Base-by-base conservation (phyloP, 2,888 invertebrate genomes). In the Oligia strigilis region DNA sequence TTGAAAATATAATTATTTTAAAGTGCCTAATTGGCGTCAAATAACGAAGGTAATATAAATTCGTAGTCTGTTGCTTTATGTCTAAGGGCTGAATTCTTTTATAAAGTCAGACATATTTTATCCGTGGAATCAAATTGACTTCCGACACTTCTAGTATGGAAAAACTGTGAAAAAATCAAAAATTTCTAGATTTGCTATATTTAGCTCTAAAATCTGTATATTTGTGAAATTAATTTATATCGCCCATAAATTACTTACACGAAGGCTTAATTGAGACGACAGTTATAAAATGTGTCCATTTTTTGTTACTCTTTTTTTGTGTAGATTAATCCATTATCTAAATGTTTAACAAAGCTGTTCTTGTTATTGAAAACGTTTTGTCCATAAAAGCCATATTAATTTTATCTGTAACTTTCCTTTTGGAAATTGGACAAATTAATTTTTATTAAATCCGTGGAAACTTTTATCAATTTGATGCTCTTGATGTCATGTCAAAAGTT, bases 401-500 rank as follows among this genome's bases (percentile, higher is more conserved):
- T 43, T n/a, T 64, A 43, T 79, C n/a, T 23, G 14, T 43, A 74
- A 17, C 40, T 72, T 70, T 66, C 6, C 40, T 60, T 13, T 55
- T 49, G 4, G 0, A 72, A 79, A 72, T 75, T 36, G 0, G 29
- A 40, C 46, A 58, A 52, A 67, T 71, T 49, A 3, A 55, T 83
- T 40, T 40, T 60, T n/a, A 58, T 49, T 70, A 14, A 81, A 73
- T 60, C 36, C 67, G 55, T 49, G 17, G 14, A 52, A 75, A 40
- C 11, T 9, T 43, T 43, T 43, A 9, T 52, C 49, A 43, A 84
- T 75, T 84, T 49, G 36, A 52, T 60, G 66, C 36, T 80, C 19
- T 71, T 64, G n/a, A 58, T 55, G 14, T 62, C 71, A n/a, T 84
- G 72, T 75, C 52, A 84, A 81, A 81, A 73, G 72, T 73, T 64